phyloP scores from a whole-genome alignment of 2,797 vertebrate species.

The Chaenodraco wilsoni region DNA sequence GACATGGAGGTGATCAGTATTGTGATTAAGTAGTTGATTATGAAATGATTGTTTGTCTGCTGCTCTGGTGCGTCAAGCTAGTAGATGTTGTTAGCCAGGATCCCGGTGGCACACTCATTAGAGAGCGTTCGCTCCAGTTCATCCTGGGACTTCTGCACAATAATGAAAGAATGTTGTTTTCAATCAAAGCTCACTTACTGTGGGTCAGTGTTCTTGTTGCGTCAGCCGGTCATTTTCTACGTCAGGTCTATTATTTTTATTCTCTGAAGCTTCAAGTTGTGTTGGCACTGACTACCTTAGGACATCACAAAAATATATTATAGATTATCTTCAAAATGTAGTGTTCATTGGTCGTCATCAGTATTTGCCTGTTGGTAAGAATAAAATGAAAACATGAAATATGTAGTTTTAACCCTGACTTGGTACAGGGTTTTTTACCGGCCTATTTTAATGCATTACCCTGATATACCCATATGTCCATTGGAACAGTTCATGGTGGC shows the following conservation, averaged over 20 bases:
- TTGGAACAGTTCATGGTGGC: not conserved
- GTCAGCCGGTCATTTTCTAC: conserved; percentile 13
- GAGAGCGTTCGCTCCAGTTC: conserved; percentile 52
- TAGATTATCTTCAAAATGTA: conserved; percentile 10
- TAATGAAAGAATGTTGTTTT: conserved; percentile 44
- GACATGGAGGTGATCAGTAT: conserved; percentile 7
- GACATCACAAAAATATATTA: not conserved
- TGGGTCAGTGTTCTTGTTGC: conserved; percentile 31
- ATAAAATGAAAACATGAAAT: not conserved
- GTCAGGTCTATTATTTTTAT: conserved; percentile 12
- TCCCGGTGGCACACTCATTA: conserved; percentile 48
- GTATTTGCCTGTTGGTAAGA: conserved; percentile 5
- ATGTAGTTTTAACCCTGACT: not conserved
- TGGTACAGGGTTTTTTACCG: not conserved
- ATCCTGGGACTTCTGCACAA: conserved; percentile 31
- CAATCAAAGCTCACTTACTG: conserved; percentile 29
- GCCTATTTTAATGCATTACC: conserved; percentile 2
- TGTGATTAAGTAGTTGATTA: conserved; percentile 51
- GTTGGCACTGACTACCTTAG: not conserved
- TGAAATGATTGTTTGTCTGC: conserved; percentile 63
- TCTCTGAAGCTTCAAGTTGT: conserved; percentile 2
- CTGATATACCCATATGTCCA: not conserved
- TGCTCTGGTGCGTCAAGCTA: conserved; percentile 30
- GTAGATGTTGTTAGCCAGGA: conserved; percentile 27
- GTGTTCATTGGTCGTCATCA: conserved; percentile 14